These are phyloP conservation scores for Barbus barbus DNA, from an alignment of 2,113 vertebrate genomes.

Conservation along the genomic window DNA sequence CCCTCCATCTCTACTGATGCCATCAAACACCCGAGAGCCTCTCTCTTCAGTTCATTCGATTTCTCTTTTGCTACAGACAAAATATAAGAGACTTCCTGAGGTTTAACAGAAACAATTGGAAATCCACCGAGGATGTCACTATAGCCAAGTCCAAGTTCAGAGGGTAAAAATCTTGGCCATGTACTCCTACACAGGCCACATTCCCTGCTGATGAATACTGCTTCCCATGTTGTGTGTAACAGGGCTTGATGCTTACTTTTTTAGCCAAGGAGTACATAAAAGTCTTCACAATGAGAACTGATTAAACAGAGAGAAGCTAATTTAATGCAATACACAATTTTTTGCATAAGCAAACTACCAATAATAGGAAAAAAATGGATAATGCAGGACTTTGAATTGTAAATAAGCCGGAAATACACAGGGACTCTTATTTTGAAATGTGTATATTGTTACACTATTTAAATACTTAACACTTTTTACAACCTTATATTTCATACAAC, in stretches of 20 bases:
- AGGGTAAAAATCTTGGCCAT: too few relatives aligned
- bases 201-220: background rate
- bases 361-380: background rate
- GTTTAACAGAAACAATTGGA: background rate
- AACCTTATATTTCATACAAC: too few relatives aligned
- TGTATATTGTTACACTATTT: background rate
- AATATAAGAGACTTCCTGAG: background rate
- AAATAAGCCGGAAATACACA: background rate
- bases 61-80: background rate
- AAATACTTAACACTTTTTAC: too few relatives aligned
- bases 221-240: background rate
- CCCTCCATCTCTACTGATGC: background rate
- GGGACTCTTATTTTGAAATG: background rate
- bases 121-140: background rate
- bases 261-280: background rate
- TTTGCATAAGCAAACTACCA: background rate
- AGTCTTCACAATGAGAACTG: background rate
- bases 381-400: background rate
- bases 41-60: slow-evolving; percentile 15
- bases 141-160: too few relatives aligned
- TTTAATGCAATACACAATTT: too few relatives aligned
- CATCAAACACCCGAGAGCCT: background rate
- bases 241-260: background rate
- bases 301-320: background rate
- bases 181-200: slow-evolving; percentile 23